A percentile compares a stretch with the other conserved stretches of the same genome.
These are phyloP conservation scores for Aleiodes alternator DNA, from an alignment of 2,888 invertebrate genomes.

Conservation along the genomic window DNA sequence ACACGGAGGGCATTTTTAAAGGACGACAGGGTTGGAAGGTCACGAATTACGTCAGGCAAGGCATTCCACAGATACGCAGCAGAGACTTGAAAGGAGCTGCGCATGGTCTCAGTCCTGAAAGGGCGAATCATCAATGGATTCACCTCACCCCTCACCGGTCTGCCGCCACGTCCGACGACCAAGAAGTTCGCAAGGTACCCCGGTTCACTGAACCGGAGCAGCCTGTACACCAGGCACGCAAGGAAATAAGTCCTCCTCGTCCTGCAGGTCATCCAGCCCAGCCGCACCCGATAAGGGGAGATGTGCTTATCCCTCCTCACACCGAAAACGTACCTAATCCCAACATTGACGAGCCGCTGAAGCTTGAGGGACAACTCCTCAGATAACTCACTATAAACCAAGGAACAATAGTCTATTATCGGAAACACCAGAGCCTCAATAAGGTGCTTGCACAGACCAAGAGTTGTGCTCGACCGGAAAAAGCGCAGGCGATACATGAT, in stretches of 20 bases:
- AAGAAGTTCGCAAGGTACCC: constrained; percentile 3
- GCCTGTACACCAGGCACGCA: neutral
- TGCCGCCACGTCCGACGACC: neutral
- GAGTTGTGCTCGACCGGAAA: no score
- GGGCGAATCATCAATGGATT: no score
- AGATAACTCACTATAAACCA: neutral
- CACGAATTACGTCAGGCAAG: no score
- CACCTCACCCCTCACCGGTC: neutral
- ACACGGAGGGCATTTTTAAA: no score
- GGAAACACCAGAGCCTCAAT: no score
- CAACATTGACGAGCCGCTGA: constrained; percentile 21
- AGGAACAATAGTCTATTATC: neutral
- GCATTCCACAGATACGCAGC: no score
- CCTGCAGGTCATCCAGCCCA: constrained; percentile 10
- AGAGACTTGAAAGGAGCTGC: no score
- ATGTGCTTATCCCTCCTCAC: constrained; percentile 11
- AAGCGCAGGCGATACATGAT: no score
- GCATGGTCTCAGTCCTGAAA: no score
- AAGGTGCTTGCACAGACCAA: no score
- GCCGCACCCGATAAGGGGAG: neutral
- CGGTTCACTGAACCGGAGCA: neutral
- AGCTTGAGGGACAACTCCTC: neutral
- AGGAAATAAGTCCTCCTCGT: constrained; percentile 9
- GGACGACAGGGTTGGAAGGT: no score
- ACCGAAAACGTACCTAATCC: constrained; percentile 6